Conservation (phyloP, 2,113 vertebrate species). For the Pterocles burchelli region DNA sequence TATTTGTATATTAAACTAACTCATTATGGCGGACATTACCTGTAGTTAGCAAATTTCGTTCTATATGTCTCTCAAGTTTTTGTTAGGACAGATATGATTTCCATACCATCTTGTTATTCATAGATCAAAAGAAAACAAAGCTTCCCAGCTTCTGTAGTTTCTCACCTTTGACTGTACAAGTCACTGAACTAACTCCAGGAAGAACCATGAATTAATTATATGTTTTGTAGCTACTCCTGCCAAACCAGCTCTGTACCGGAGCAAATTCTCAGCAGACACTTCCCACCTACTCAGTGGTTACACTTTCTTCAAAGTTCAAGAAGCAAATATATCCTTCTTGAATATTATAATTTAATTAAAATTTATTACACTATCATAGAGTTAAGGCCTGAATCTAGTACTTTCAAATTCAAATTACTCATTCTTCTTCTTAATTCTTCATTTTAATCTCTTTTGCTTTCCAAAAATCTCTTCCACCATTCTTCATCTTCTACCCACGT, state of each 20-base stretch:
- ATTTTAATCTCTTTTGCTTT: background rate
- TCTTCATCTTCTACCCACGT: background rate
- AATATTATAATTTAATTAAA: conserved; percentile 9
- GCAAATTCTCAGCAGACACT: background rate
- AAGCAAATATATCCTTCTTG: background rate
- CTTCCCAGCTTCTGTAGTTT: background rate
- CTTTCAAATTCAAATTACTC: background rate
- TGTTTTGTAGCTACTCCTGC: background rate
- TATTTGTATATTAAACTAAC: background rate
- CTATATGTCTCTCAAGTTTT: background rate
- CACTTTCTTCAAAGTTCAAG: background rate
- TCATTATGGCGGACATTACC: background rate
- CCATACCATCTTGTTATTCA: background rate
- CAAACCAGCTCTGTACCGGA: conserved; percentile 3
- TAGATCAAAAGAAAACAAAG: background rate
- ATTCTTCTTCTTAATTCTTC: background rate
- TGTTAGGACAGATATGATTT: background rate
- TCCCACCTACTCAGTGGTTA: background rate
- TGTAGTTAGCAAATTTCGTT: background rate
- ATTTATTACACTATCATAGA: background rate
- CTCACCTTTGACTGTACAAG: background rate
- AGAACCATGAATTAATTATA: background rate
- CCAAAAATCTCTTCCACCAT: background rate
- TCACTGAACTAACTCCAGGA: background rate
- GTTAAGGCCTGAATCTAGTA: background rate